phyloP scores from a whole-genome alignment of 2,888 invertebrate species.

The Caenorhabditis imperialis region DNA sequence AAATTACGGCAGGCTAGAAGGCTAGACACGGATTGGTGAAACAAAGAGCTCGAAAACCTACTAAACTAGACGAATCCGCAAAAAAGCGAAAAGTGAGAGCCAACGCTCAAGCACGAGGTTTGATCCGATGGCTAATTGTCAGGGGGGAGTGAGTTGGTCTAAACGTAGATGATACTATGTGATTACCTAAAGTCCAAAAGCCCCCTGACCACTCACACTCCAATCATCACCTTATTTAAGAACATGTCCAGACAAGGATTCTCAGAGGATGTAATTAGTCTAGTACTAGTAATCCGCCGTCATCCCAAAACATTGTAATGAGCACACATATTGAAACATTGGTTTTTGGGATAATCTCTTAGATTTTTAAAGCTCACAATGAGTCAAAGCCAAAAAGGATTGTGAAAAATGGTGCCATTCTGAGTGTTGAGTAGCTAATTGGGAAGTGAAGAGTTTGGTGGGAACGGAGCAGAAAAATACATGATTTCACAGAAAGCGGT shows the following conservation, averaged over 20 bases:
- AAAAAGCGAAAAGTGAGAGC: no score
- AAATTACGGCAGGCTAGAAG: no score
- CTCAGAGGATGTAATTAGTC: conserved; percentile 24
- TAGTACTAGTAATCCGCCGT: conserved; percentile 22
- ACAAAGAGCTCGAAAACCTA: no score
- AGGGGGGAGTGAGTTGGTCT: background rate
- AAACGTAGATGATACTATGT: conserved; percentile 12
- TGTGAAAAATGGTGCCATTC: conserved; percentile 17
- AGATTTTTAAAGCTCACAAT: no score
- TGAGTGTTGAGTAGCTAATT: background rate
- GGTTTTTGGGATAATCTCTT: conserved; percentile 4
- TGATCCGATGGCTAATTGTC: conserved; percentile 13
- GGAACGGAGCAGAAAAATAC: conserved; percentile 9
- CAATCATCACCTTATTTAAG: conserved; percentile 2
- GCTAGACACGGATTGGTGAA: no score
- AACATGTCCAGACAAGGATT: conserved; percentile 26
- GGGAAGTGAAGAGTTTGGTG: background rate
- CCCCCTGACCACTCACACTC: background rate
- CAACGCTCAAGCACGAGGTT: no score
- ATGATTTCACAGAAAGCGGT: conserved; percentile 8
- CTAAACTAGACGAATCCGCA: no score
- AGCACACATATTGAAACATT: conserved; percentile 18
- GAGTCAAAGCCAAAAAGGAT: no score
- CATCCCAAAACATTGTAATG: background rate
- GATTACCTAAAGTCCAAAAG: conserved; percentile 27